Percentiles rank a stretch among this genome's conserved stretches.
phyloP scores from a whole-genome alignment of 1,140 invertebrate genomes.

The Drosophila fuyamai region DNA sequence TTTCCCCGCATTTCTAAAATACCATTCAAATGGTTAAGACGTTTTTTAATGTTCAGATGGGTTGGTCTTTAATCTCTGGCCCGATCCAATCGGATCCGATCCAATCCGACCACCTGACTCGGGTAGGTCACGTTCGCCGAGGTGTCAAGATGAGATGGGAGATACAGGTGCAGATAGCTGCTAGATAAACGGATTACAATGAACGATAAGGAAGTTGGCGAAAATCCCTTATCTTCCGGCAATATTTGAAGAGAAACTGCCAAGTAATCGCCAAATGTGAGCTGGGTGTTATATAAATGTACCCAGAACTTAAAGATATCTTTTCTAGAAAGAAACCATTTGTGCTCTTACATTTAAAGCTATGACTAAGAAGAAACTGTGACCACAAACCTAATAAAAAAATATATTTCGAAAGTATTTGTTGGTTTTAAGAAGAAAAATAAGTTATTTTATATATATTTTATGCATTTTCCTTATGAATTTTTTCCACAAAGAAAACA shows the following conservation, averaged over 20 bases:
- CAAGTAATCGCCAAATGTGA: slow-evolving; percentile 8
- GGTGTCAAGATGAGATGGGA: slow-evolving; percentile 23
- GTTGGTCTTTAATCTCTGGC: slow-evolving; percentile 17
- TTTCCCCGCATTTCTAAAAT: slow-evolving; percentile 43
- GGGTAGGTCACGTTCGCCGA: slow-evolving; percentile 30
- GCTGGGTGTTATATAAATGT: neutral
- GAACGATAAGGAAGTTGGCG: slow-evolving; percentile 25
- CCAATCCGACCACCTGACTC: slow-evolving; percentile 19
- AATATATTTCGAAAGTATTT: no score
- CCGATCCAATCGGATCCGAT: neutral
- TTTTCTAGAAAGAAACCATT: neutral
- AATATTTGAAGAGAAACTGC: slow-evolving; percentile 2
- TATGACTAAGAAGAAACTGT: neutral
- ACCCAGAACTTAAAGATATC: neutral
- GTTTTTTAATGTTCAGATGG: neutral
- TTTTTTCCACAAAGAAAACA: no score
- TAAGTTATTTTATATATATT: no score
- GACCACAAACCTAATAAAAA: neutral
- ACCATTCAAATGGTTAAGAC: slow-evolving; percentile 20
- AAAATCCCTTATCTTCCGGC: slow-evolving; percentile 5
- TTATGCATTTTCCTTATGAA: no score
- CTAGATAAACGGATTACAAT: slow-evolving; percentile 33
- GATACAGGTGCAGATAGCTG: slow-evolving; percentile 23
- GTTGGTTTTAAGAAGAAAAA: no score
- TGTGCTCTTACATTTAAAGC: neutral